Evolutionary conservation across 2,888 invertebrate genomes (phyloP), one percentile per base, ranked within the genome.

Genomic region (Yponomeuta cagnagella): DNA sequence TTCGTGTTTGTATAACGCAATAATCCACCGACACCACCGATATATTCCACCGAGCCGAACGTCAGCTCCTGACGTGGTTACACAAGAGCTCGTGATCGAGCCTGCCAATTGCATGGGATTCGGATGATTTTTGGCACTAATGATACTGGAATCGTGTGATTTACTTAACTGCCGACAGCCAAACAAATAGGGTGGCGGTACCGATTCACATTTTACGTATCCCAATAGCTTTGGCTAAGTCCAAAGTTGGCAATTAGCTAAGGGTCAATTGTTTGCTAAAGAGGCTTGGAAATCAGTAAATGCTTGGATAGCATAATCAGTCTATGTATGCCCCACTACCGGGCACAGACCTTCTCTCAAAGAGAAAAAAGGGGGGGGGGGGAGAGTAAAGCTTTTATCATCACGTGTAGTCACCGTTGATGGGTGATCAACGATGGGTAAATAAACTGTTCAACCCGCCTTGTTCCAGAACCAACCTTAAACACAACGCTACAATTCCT

Each of bases 1-100:
- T 58, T 58, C 52, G 52, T 58, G 52, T 58, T 58, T 58, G 52
- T 58, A 58, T 58, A 58, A 58, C 52, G 52, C 52, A 58, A 58
- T 12, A 58, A 58, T 58, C 15, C 52, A 12, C 52, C 52, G 52
- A 58, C 52, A 58, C 52, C 12, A 58, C 5, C 52, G 52, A 58
- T 58, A 58, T 58, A 58, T 58, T 15, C 52, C 52, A 58, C 15
- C 5, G 52, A 15, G 52, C 52, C 15, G 15, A 58, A 12, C 12
- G 52, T 58, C 52, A 58, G 52, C 43, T 58, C 52, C 15, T 15
- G 52, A 58, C 12, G 52, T 15, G 52, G 52, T 52, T 52, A 15
- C 12, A 10, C 52, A 58, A 58, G 15, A 15, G 15, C 15, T 58
- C 52, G 52, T 58, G 52, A 58, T 12, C 52, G 15, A 4, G 52